These are phyloP conservation scores for Sternarchorhynchus goeldii DNA, from an alignment of 2,797 vertebrate species.

Conservation along the genomic window DNA sequence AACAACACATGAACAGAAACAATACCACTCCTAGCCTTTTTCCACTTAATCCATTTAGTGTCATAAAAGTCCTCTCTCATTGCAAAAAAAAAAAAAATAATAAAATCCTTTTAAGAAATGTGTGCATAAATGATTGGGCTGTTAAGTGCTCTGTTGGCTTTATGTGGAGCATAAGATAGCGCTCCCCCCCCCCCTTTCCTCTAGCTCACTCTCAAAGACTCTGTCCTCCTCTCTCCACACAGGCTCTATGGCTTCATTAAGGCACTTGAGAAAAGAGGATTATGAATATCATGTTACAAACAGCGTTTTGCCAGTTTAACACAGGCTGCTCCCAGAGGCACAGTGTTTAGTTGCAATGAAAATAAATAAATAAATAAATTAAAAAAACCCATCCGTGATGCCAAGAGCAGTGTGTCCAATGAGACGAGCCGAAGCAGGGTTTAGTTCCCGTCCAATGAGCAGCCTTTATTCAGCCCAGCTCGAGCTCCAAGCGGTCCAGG, in stretches of 20 bases:
- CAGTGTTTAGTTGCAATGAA: slow-evolving; percentile 54
- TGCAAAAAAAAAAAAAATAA: slow-evolving; percentile 19
- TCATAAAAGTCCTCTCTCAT: slow-evolving; percentile 43
- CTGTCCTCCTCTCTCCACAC: slow-evolving; percentile 46
- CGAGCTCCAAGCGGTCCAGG: slow-evolving; percentile 2
- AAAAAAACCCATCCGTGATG: slow-evolving; percentile 19
- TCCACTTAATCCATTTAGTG: slow-evolving; percentile 50
- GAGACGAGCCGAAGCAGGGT: slow-evolving; percentile 46
- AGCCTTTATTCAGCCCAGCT: slow-evolving; percentile 28
- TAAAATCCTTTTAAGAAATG: slow-evolving; percentile 50
- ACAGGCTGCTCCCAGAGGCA: slow-evolving; percentile 54
- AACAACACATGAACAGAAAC: slow-evolving; percentile 13
- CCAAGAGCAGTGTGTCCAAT: slow-evolving; percentile 55
- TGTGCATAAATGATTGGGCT: slow-evolving; percentile 53
- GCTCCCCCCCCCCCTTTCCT: slow-evolving; percentile 10
- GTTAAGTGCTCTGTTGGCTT: slow-evolving; percentile 52
- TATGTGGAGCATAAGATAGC: slow-evolving; percentile 47
- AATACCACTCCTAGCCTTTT: slow-evolving; percentile 41
- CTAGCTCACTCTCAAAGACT: slow-evolving; percentile 28
- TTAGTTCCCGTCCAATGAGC: slow-evolving; percentile 48
- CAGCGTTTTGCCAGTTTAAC: slow-evolving; percentile 57
- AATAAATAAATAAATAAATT: slow-evolving; percentile 33
- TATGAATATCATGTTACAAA: slow-evolving; percentile 61
- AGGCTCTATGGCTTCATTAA: slow-evolving; percentile 58
- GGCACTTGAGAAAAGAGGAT: slow-evolving; percentile 61